Evolutionary conservation across 2,888 invertebrate species (phyloP).

Genomic region (Oligia latruncula): DNA sequence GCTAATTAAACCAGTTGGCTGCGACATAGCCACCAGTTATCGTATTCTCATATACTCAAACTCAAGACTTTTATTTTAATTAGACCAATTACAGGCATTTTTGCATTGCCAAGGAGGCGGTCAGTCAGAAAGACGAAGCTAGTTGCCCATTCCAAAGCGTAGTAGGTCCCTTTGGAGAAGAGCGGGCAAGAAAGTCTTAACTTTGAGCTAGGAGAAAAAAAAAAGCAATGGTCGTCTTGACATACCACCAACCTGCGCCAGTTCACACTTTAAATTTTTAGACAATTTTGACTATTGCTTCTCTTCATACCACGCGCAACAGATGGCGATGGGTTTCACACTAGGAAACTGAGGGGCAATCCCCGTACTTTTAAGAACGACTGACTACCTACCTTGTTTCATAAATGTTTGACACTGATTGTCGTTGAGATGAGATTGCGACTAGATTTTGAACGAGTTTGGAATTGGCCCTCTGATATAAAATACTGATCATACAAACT

Average conservation of each 20-base stretch:
- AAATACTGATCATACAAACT: neutral
- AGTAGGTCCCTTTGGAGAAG: neutral
- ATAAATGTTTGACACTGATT: neutral
- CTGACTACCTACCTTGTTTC: neutral
- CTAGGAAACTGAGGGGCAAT: neutral
- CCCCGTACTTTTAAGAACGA: neutral
- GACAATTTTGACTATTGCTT: too few species aligned
- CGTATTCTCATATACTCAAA: neutral
- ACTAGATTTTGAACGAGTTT: neutral
- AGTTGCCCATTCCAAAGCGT: neutral
- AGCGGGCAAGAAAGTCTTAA: neutral
- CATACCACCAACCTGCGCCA: neutral
- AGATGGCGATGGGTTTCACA: neutral
- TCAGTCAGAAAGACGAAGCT: neutral
- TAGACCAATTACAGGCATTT: neutral
- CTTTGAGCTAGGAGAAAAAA: neutral
- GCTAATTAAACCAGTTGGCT: too few species aligned
- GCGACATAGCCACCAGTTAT: neutral
- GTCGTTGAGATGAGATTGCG: neutral
- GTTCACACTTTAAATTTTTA: too few species aligned
- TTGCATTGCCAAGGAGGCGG: neutral
- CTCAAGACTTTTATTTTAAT: neutral
- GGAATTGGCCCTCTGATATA: neutral
- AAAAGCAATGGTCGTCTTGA: neutral
- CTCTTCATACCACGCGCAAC: too few species aligned